Percentiles rank a stretch among this genome's conserved stretches.
These are phyloP conservation scores for Achatina immaculata DNA, from an alignment of 1,140 invertebrate species.

Conservation along the genomic window DNA sequence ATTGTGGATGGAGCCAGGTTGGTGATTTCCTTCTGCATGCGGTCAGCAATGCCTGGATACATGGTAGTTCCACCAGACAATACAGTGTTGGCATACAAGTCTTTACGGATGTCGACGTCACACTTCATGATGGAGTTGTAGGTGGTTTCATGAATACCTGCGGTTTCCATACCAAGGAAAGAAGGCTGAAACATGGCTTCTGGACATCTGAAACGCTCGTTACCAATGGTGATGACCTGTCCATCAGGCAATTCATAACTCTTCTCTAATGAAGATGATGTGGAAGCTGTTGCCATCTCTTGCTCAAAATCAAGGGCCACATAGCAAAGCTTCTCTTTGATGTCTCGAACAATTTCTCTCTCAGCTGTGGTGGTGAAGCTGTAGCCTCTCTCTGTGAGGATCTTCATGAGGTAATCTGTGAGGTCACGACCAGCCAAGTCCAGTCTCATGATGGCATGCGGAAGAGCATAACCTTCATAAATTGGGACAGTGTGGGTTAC, in stretches of 20 bases:
- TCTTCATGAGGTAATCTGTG: slow-evolving; percentile 80
- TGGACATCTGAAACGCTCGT: not conserved
- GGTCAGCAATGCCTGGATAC: no score
- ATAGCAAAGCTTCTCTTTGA: slow-evolving; percentile 21
- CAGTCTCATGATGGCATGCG: slow-evolving; percentile 15
- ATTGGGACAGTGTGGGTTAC: slow-evolving; percentile 83
- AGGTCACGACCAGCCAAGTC: slow-evolving; percentile 26
- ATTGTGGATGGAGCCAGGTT: no score
- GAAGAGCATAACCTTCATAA: slow-evolving; percentile 17
- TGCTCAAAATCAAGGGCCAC: slow-evolving; percentile 85
- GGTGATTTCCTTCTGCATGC: no score
- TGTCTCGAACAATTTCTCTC: slow-evolving; percentile 68
- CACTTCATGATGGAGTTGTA: slow-evolving; percentile 7
- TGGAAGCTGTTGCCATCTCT: slow-evolving; percentile 91
- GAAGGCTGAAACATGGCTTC: not conserved
- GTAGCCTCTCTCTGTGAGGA: slow-evolving; percentile 78
- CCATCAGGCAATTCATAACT: slow-evolving; percentile 70
- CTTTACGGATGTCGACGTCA: no score
- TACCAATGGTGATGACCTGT: no score
- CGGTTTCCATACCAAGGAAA: not conserved
- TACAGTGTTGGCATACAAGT: no score
- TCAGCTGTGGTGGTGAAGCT: slow-evolving; percentile 77
- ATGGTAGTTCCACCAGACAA: no score
- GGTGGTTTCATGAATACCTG: not conserved
- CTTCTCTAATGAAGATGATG: slow-evolving; percentile 65